A percentile compares a stretch with the other conserved stretches of the same genome.
Conservation (phyloP, 2,888 invertebrate species). For the Acanthosepion pharaonis region DNA sequence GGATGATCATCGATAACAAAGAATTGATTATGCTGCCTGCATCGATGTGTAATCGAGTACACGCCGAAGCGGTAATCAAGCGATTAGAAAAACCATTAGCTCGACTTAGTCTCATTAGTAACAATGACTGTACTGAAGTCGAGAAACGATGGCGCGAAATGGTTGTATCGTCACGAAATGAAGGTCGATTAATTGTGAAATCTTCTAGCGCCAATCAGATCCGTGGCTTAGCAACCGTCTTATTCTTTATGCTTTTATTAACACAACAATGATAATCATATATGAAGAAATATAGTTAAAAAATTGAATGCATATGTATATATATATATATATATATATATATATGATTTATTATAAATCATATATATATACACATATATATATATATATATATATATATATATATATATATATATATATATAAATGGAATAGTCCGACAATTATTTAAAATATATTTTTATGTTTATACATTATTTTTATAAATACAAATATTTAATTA, state of each 20-base stretch:
- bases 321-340: not conserved
- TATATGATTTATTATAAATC: not conserved
- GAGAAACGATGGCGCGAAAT: not conserved
- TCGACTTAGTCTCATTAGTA: not conserved
- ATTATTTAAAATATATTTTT: too few species aligned
- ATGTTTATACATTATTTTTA: not conserved
- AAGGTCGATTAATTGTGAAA: not conserved
- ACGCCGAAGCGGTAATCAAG: conserved; percentile 46
- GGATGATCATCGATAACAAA: conserved; percentile 59
- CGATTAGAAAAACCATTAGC: not conserved
- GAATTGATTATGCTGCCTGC: conserved; percentile 54
- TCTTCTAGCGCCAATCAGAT: not conserved
- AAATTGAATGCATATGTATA: not conserved
- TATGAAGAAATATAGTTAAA: not conserved
- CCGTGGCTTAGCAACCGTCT: not conserved
- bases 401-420: not conserved
- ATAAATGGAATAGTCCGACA: too few species aligned
- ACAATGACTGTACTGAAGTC: not conserved
- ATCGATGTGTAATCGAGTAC: conserved; percentile 48
- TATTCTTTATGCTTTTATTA: not conserved
- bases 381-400: not conserved
- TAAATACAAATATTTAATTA: not conserved
- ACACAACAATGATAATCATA: not conserved
- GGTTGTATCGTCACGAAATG: not conserved
- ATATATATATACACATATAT: not conserved